A percentile compares a stretch with the other conserved stretches of the same genome.
Evolutionary conservation across 2,113 vertebrate genomes (phyloP).

Genomic region (Neogale vison): DNA sequence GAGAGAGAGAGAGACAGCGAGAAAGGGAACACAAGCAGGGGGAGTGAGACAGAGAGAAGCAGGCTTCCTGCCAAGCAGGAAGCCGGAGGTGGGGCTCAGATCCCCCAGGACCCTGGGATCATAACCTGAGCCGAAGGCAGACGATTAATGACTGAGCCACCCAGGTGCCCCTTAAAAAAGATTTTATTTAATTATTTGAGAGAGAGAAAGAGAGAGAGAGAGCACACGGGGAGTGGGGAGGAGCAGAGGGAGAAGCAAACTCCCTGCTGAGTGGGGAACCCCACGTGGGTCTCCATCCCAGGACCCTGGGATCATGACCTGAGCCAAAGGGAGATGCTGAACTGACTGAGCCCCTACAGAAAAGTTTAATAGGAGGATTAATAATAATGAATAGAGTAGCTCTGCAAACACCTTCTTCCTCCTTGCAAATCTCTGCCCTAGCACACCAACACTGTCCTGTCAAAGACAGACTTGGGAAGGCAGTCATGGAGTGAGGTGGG

Average conservation of each 20-base stretch:
- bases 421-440: not conserved
- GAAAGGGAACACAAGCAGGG: too few species aligned
- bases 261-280: not conserved
- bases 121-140: too few species aligned
- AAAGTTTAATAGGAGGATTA: not conserved
- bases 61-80: too few species aligned
- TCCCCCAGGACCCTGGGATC: too few species aligned
- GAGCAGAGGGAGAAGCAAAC: not conserved
- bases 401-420: not conserved
- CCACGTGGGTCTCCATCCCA: not conserved
- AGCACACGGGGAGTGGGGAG: not conserved
- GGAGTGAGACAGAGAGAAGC: too few species aligned
- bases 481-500: not conserved
- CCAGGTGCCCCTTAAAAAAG: not conserved
- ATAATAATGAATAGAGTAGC: not conserved
- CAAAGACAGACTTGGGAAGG: not conserved
- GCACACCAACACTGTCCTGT: not conserved
- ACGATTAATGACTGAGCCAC: too few species aligned
- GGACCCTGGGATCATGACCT: not conserved
- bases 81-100: too few species aligned
- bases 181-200: not conserved
- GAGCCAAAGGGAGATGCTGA: not conserved
- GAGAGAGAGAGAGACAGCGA: not conserved
- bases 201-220: not conserved
- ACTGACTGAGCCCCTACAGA: not conserved